Evolutionary conservation across 2,888 invertebrate genomes (phyloP), one percentile per base, ranked within the genome.

Genomic region (Frankliniella intonsa): DNA sequence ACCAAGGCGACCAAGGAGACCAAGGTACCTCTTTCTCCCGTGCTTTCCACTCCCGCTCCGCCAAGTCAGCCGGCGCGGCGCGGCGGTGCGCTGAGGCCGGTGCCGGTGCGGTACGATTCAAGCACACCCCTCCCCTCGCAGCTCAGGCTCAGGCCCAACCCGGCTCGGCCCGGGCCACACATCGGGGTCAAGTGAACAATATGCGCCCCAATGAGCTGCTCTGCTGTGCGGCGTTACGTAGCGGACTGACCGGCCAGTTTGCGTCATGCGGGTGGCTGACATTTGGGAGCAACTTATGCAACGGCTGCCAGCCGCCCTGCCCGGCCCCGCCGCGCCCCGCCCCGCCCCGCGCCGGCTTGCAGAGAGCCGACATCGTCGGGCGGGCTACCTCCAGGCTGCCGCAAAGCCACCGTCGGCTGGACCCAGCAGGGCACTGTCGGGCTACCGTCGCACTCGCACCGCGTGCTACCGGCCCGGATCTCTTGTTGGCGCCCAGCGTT

Each of bases 101-200:
- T n/a, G n/a, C n/a, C n/a, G n/a, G n/a, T n/a, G n/a, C n/a, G n/a
- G n/a, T n/a, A n/a, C n/a, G n/a, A n/a, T n/a, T 8, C 55, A 7
- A 12, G 3, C 55, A 7, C 55, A 7, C 55, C 3, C 55, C 3
- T 19, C 38, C 38, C 38, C 38, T 38, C 38, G 38, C 38, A n/a
- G n/a, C n/a, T n/a, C n/a, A n/a, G n/a, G n/a, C n/a, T n/a, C n/a
- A n/a, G n/a, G n/a, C n/a, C n/a, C n/a, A n/a, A n/a, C n/a, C n/a
- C n/a, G n/a, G n/a, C 38, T 5, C 3, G 38, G 38, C 38, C 38
- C 69, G 69, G 69, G 69, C 22, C 12, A 25, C 25, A 25, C 9
- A 76, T 76, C 69, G 69, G 25, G 69, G 69, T 76, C 69, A 76
- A 76, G 69, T 76, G 69, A 76, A 76, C 69, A 76, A 76, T 76